phyloP scores from a whole-genome alignment of 2,113 vertebrate species.

The Trematomus loennbergii region DNA sequence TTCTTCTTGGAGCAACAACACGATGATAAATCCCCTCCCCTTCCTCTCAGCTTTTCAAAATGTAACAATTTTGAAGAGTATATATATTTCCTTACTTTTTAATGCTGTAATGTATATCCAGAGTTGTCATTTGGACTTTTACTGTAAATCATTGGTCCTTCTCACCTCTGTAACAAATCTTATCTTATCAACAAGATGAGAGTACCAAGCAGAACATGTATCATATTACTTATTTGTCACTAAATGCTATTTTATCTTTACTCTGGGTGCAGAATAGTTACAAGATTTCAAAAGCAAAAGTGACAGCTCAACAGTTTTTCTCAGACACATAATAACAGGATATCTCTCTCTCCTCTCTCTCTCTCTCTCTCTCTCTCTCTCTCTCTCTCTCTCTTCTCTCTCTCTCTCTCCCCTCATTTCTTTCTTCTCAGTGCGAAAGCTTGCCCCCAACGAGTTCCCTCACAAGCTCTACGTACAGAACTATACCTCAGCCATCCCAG shows the following conservation, averaged over 20 bases:
- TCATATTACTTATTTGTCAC: not conserved
- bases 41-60: not conserved
- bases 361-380: no score
- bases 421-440: slow-evolving; percentile 88
- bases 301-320: not conserved
- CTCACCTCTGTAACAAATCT: not conserved
- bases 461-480: slow-evolving; percentile 99
- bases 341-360: not conserved
- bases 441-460: slow-evolving; percentile 97
- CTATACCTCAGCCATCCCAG: slow-evolving; percentile 95
- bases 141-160: not conserved
- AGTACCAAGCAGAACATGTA: not conserved
- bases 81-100: not conserved
- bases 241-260: not conserved
- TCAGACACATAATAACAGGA: not conserved
- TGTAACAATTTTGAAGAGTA: not conserved
- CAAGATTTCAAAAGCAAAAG: not conserved
- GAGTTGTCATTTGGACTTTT: not conserved
- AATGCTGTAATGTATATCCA: not conserved
- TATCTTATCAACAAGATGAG: not conserved
- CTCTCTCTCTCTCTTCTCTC: not conserved
- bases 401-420: not conserved
- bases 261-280: not conserved
- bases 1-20: not conserved
- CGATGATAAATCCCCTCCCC: not conserved